phyloP scores from a whole-genome alignment of 2,797 vertebrate genomes.

The Glossophaga mutica region DNA sequence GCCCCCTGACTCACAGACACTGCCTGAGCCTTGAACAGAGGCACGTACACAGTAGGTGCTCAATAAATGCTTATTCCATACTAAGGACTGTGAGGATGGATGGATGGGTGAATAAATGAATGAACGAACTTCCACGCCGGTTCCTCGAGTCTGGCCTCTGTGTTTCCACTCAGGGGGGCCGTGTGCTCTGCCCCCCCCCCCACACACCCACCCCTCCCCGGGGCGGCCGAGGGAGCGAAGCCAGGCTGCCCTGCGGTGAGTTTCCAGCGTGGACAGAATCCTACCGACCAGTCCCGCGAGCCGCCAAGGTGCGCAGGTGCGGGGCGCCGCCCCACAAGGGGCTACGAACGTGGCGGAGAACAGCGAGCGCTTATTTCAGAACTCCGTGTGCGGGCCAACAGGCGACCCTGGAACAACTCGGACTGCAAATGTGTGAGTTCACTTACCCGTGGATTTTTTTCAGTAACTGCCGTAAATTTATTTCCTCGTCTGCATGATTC shows the following conservation, averaged over 20 bases:
- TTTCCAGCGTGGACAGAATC: background rate
- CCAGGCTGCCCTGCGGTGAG: too few relatives aligned
- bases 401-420: background rate
- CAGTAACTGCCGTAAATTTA: background rate
- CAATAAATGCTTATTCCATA: background rate
- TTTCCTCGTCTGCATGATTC: background rate
- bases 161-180: background rate
- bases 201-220: too few relatives aligned
- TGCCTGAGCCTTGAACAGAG: too few relatives aligned
- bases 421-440: background rate
- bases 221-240: background rate
- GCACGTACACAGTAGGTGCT: background rate
- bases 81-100: too few relatives aligned
- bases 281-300: background rate
- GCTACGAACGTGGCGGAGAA: background rate
- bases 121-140: background rate
- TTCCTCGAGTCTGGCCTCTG: background rate
- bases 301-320: background rate
- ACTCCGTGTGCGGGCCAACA: too few relatives aligned
- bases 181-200: background rate
- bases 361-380: background rate
- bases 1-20: too few relatives aligned
- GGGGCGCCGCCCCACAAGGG: background rate
- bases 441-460: background rate
- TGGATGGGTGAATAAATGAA: background rate